phyloP scores from a whole-genome alignment of 2,888 invertebrate genomes.

The Cantharis flavilabris region DNA sequence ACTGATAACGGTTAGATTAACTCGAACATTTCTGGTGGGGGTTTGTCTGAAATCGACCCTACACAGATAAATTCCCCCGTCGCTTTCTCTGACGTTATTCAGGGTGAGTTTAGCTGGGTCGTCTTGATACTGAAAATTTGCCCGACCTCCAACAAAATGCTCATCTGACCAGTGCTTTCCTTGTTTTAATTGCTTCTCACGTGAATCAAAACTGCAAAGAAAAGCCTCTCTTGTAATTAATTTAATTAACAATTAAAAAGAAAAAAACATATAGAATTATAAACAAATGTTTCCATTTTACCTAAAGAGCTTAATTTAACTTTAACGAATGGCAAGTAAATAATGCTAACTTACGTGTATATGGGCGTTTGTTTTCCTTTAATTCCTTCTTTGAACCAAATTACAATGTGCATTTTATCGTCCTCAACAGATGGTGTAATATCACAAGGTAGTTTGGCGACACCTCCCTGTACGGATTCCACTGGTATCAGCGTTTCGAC shows the following conservation, averaged over 20 bases:
- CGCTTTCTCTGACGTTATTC: slow-evolving; percentile 73
- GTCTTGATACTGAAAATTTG: slow-evolving; percentile 75
- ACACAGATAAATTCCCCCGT: slow-evolving; percentile 85
- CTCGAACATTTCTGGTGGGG: slow-evolving; percentile 83
- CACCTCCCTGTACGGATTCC: slow-evolving; percentile 64
- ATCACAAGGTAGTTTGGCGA: slow-evolving; percentile 65
- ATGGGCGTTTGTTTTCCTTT: slow-evolving; percentile 60
- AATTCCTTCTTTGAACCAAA: slow-evolving; percentile 66
- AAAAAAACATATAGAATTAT: background rate
- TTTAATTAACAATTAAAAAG: background rate
- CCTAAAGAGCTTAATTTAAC: background rate
- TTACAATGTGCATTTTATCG: slow-evolving; percentile 65
- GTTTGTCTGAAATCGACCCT: slow-evolving; percentile 89
- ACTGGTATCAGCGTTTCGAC: slow-evolving; percentile 51
- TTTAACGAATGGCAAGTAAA: background rate
- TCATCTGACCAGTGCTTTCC: slow-evolving; percentile 85
- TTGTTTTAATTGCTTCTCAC: slow-evolving; percentile 73
- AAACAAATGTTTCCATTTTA: background rate
- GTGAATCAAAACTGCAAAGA: slow-evolving; percentile 70
- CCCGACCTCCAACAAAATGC: slow-evolving; percentile 72
- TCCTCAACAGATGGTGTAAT: slow-evolving; percentile 60
- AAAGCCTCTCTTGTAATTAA: background rate
- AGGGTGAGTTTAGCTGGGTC: slow-evolving; percentile 77
- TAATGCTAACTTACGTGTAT: slow-evolving; percentile 59
- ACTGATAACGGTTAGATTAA: slow-evolving; percentile 89